A percentile compares a stretch with the other conserved stretches of the same genome.
Evolutionary conservation across 2,797 vertebrate species (phyloP).

Genomic region (Mormyrus hasselquistii): DNA sequence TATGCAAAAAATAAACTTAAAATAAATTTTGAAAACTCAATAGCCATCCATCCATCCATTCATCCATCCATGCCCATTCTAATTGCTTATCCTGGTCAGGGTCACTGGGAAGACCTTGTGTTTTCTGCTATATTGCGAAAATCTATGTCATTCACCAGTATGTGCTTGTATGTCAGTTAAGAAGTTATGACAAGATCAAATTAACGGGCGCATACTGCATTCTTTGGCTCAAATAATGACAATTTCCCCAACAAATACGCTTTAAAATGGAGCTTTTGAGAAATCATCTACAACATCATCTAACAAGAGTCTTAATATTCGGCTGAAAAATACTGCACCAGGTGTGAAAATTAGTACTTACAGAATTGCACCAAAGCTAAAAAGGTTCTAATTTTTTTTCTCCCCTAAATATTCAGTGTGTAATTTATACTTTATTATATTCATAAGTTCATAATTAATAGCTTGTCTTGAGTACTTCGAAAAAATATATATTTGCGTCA

Average conservation of each 20-base stretch:
- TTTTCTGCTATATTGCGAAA: not conserved
- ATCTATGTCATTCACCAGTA: not conserved
- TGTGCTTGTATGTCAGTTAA: not conserved
- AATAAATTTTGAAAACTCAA: not conserved
- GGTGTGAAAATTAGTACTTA: conserved; percentile 28
- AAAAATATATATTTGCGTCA: not conserved
- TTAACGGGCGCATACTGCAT: not conserved
- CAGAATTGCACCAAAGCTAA: not conserved
- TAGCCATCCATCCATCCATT: not conserved
- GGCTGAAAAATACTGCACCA: not conserved
- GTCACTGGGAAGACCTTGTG: not conserved
- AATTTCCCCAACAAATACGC: not conserved
- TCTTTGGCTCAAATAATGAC: not conserved
- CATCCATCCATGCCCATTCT: not conserved
- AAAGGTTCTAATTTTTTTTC: not conserved
- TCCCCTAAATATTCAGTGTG: not conserved
- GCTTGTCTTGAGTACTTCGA: not conserved
- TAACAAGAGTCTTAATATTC: not conserved
- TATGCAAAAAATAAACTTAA: not conserved
- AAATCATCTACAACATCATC: not conserved
- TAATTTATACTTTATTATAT: not conserved
- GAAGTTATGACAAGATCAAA: not conserved
- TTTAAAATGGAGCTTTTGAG: not conserved
- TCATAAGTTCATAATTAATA: not conserved
- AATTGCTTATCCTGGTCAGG: not conserved